Conservation (phyloP, 2,797 vertebrate genomes). For the Phalanger gymnotis region DNA sequence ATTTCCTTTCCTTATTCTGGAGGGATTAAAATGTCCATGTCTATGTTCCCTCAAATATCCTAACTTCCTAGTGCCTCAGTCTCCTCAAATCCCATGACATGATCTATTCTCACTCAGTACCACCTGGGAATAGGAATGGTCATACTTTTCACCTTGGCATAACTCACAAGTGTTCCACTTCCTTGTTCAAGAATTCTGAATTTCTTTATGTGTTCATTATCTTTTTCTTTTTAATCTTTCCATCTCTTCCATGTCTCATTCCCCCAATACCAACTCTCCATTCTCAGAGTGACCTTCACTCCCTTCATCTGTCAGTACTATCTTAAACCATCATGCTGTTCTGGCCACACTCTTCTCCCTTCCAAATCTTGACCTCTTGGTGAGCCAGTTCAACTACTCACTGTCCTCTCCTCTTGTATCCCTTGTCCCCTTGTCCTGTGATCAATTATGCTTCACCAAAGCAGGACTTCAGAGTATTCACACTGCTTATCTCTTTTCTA, state of each 20-base stretch:
- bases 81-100: not conserved
- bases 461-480: not conserved
- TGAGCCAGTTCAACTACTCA: not conserved
- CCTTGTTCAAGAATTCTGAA: not conserved
- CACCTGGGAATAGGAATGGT: not conserved
- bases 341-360: not conserved
- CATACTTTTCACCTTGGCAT: not conserved
- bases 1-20: not conserved
- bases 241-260: not conserved
- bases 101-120: not conserved
- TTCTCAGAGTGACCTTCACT: not conserved
- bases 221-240: not conserved
- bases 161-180: not conserved
- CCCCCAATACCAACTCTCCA: not conserved
- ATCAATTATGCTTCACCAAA: not conserved
- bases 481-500: not conserved
- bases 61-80: not conserved
- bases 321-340: not conserved
- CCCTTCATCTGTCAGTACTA: not conserved
- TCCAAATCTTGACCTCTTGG: not conserved
- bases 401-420: not conserved
- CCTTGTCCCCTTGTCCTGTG: not conserved
- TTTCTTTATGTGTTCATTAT: not conserved
- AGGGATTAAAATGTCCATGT: not conserved
- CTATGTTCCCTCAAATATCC: not conserved